Evolutionary conservation across 2,797 vertebrate species (phyloP), one percentile per base, ranked within the genome.

Genomic region (Miichthys miiuy): DNA sequence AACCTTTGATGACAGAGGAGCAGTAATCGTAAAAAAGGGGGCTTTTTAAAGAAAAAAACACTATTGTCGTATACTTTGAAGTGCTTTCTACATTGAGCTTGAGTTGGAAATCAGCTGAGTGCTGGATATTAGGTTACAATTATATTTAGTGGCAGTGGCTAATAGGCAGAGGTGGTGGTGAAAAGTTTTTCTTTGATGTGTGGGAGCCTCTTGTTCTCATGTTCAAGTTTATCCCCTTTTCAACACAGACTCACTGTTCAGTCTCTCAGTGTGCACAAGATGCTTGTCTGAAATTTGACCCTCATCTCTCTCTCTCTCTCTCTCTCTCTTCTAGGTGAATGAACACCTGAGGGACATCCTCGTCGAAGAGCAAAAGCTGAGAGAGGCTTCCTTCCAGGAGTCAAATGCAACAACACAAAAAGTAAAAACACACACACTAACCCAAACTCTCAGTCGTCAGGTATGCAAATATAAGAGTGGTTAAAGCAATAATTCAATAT

Each of bases 261-360:
- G 66, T 30, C 64, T 60, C 20, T 74, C 48, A 17, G 30, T 70
- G 64, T 64, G 70, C 41, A 55, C 21, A 73, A 69, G 67, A 79
- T 68, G 42, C 50, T 70, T 51, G 4, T 76, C 48, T 88, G 81
- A 89, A 86, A 88, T 69, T 1, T 80, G 69, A 88, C 56, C 30
- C 48, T 63, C 6, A 34, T 73, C 25, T 67, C 14, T 61, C 52
- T 70, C 18, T 12, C 16, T 56, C 14, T 55, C 52, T 42, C 27
- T 69, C 34, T 69, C 64, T 47, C 44, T 38, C 20, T 55, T 80
- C 1, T 85, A 99, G 98, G 97, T 99, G 67, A 99, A 97, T 73
- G 97, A 97, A 66, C 96, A 98, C 90, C 93, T 99, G 83, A 97
- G 96, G 91, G 96, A 97, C 80, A 96, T 98, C 86, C 94, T 99